phyloP scores from a whole-genome alignment of 1,140 invertebrate genomes.

The Zaprionus taronus region DNA sequence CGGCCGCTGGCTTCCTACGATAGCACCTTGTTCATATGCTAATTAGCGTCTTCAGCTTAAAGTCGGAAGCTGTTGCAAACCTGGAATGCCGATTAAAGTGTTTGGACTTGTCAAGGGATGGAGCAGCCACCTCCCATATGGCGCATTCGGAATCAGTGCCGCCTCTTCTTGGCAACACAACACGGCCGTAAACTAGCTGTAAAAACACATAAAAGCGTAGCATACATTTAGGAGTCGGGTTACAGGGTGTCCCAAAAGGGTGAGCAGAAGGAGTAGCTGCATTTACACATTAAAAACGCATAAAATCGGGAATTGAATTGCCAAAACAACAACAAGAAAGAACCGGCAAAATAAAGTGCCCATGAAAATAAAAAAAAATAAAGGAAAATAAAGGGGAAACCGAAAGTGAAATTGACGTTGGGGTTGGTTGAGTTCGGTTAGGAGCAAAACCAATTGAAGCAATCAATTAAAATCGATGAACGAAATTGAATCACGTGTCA shows the following conservation, averaged over 20 bases:
- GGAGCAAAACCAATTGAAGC: conserved; percentile 65
- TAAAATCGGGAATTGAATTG: conserved; percentile 63
- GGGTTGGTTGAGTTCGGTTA: not conserved
- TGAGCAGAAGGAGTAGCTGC: conserved; percentile 62
- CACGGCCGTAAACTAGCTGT: conserved; percentile 53
- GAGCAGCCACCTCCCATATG: no score
- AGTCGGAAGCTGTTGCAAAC: conserved; percentile 13
- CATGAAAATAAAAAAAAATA: conserved; percentile 46
- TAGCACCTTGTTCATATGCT: conserved; percentile 59
- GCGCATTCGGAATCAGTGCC: not conserved
- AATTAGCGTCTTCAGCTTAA: conserved; percentile 66
- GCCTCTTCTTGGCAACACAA: not conserved
- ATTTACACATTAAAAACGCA: conserved; percentile 77
- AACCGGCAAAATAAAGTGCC: conserved; percentile 68
- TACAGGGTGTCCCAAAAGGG: conserved; percentile 46
- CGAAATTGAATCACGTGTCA: conserved; percentile 81
- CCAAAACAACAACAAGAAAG: conserved; percentile 48
- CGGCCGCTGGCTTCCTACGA: conserved; percentile 27
- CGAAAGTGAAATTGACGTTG: conserved; percentile 35
- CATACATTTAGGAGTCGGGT: conserved; percentile 73
- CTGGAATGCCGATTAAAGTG: not conserved
- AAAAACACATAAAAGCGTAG: conserved; percentile 67
- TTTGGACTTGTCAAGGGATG: no score
- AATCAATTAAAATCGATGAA: conserved; percentile 80
- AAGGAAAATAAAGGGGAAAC: conserved; percentile 18